Evolutionary conservation across 2,888 invertebrate species (phyloP), one percentile per base, ranked within the genome.

Genomic region (Brassicogethes aeneus): DNA sequence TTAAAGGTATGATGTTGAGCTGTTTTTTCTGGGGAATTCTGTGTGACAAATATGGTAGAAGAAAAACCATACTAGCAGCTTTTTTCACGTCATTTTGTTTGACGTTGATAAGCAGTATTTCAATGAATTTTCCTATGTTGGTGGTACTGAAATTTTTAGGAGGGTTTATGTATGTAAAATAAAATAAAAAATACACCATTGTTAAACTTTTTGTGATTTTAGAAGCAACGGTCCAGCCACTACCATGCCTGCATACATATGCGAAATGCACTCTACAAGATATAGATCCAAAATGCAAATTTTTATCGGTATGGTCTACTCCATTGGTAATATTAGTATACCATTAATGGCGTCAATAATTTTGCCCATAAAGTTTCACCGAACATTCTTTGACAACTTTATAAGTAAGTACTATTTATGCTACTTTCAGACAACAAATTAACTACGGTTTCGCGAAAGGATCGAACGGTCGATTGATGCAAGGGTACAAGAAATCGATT

Each of bases 321-420:
- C 77, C 29, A 54, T 77, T 7, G 82, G 75, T 32, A 77, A 74
- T 50, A 70, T 79, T 36, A 65, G 77, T 3, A 69, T 84, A 42
- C 80, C 83, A 17, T 71, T 76, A 17, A 55, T 88, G 40, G 86
- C 86, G 7, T 85, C 83, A 80, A 62, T 71, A 3, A 68, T 87
- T 30, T 73, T 89, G 43, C 82, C 85, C 0, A 68, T 75, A 34
- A 59, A 72, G 15, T 74, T 76, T 70, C 61, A 71, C 29, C 66
- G 74, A 39, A 69, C 45, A 59, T 67, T 41, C 59, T 71, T 68
- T 56, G 10, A 23, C 53, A 43, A 39, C 29, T 32, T 37, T 29
- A n/a, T 48, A 37, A 40, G 52, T 52, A 39, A 48, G 45, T 16
- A 15, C 32, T 17, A 16, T n/a, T n/a, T n/a, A n/a, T n/a, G n/a